phyloP scores from a whole-genome alignment of 2,888 invertebrate species.

The Meiosimyza decipiens region DNA sequence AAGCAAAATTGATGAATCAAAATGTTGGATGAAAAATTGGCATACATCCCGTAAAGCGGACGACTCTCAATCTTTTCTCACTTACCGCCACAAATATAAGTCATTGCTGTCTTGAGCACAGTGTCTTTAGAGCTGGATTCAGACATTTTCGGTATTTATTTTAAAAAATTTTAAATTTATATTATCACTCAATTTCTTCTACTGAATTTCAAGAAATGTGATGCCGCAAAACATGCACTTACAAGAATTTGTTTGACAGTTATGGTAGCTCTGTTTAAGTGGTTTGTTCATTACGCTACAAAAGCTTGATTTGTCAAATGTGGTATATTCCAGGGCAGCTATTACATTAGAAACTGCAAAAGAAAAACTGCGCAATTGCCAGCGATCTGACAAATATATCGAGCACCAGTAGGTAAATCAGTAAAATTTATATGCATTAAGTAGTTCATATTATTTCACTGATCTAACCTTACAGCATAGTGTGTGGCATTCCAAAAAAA shows the following conservation, averaged over 20 bases:
- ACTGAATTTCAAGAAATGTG: too few relatives aligned
- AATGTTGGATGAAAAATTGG: too few relatives aligned
- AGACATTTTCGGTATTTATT: slow-evolving; percentile 68
- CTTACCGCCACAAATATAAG: slow-evolving; percentile 93
- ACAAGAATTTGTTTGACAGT: not conserved
- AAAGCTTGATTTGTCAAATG: not conserved
- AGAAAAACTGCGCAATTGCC: not conserved
- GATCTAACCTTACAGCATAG: too few relatives aligned
- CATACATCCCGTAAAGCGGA: too few relatives aligned
- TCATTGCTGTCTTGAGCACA: slow-evolving; percentile 86
- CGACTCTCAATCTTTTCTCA: slow-evolving; percentile 15
- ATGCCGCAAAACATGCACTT: too few relatives aligned
- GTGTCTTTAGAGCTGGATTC: slow-evolving; percentile 76
- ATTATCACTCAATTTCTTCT: too few relatives aligned
- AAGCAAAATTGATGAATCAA: too few relatives aligned
- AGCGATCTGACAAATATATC: not conserved
- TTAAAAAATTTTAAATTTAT: not conserved
- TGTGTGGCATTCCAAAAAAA: too few relatives aligned
- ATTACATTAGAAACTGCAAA: too few relatives aligned
- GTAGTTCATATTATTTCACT: too few relatives aligned
- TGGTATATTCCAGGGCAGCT: not conserved
- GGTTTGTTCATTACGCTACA: not conserved
- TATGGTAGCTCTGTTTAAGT: not conserved
- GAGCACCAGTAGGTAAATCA: not conserved
- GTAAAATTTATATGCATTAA: not conserved